phyloP scores from a whole-genome alignment of 2,113 vertebrate species.

The Kryptolebias marmoratus region DNA sequence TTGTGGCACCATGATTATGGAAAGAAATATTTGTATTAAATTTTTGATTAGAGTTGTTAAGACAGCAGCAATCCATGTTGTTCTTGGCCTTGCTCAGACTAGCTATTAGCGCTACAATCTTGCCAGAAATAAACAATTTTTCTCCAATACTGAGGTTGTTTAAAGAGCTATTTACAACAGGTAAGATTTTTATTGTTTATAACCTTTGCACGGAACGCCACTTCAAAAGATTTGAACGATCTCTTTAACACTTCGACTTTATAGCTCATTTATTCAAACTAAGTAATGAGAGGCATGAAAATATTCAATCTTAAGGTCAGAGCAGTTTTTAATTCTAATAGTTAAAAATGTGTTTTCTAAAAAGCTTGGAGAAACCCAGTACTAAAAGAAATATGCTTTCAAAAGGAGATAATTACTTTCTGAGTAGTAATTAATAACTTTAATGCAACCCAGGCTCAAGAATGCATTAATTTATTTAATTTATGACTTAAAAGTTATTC shows the following conservation, averaged over 20 bases:
- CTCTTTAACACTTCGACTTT: constrained; percentile 9
- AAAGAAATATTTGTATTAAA: too few relatives aligned
- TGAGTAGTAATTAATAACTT: constrained; percentile 63
- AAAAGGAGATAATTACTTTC: constrained; percentile 64
- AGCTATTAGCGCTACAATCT: too few relatives aligned
- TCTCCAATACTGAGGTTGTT: too few relatives aligned
- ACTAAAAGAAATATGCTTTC: constrained; percentile 42
- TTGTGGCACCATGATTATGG: too few relatives aligned
- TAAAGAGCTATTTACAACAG: too few relatives aligned
- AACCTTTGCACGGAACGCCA: too few relatives aligned
- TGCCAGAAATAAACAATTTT: too few relatives aligned
- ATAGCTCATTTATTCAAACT: constrained; percentile 45
- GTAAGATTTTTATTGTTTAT: too few relatives aligned
- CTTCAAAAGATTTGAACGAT: too few relatives aligned
- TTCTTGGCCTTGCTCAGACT: too few relatives aligned
- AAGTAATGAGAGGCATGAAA: constrained; percentile 56
- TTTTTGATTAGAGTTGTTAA: too few relatives aligned
- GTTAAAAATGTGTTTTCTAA: constrained; percentile 38
- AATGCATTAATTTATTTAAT: constrained; percentile 56
- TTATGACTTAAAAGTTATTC: constrained; percentile 48
- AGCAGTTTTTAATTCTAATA: constrained; percentile 50
- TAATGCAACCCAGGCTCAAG: constrained; percentile 64
- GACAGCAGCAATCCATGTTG: too few relatives aligned
- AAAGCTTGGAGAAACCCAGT: constrained; percentile 29
- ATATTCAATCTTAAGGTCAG: constrained; percentile 59